These are phyloP conservation scores for Acanthosepion esculentum DNA, from an alignment of 2,888 invertebrate species.

Conservation along the genomic window DNA sequence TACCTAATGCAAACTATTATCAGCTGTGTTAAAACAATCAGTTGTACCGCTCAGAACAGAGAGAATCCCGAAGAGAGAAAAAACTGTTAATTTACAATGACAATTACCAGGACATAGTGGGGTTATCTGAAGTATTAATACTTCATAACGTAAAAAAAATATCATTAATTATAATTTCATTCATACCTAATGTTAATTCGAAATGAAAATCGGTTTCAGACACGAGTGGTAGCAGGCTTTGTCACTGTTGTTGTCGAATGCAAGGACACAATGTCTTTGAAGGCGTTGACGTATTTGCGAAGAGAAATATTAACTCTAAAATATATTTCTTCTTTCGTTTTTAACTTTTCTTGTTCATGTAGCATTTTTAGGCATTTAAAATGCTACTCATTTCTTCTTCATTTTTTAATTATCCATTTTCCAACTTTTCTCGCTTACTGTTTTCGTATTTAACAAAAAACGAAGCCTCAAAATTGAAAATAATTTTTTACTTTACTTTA, in stretches of 20 bases:
- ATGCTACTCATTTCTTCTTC: not conserved
- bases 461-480: not conserved
- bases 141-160: not conserved
- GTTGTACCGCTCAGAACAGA: too few species aligned
- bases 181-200: not conserved
- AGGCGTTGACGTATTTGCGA: not conserved
- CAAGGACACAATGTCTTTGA: not conserved
- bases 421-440: not conserved
- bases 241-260: not conserved
- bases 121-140: not conserved
- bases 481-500: not conserved
- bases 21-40: too few species aligned
- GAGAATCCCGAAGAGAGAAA: not conserved
- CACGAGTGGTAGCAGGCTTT: not conserved
- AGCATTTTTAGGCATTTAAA: not conserved
- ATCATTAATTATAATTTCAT: not conserved
- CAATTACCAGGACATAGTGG: not conserved
- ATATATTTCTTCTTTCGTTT: not conserved
- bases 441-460: not conserved
- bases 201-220: not conserved
- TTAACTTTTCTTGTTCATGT: not conserved
- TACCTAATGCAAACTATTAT: too few species aligned
- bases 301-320: not conserved
- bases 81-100: too few species aligned
- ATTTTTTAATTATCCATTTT: not conserved